These are phyloP conservation scores for Nasonia longicornis DNA, from an alignment of 1,140 invertebrate genomes.

Conservation along the genomic window DNA sequence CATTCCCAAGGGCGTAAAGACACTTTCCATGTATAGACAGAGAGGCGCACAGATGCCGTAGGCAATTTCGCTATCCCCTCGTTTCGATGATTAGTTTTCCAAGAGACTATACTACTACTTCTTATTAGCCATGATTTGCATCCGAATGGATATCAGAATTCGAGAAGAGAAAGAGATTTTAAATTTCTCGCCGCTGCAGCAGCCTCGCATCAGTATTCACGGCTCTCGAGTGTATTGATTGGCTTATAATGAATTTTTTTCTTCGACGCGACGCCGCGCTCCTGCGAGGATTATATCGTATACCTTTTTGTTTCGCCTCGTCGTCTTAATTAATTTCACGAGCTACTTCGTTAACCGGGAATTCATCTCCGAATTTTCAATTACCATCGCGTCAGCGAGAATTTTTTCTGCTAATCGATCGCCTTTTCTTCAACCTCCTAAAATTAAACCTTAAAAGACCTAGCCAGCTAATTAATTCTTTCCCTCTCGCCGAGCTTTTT, in stretches of 20 bases:
- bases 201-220: not conserved
- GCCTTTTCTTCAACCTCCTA: not conserved
- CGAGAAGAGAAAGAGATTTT: not conserved
- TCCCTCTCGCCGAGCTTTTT: not conserved
- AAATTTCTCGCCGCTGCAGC: not conserved
- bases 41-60: not conserved
- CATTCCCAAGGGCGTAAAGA: not conserved
- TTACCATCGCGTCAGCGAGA: no score
- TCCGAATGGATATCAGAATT: constrained; percentile 11
- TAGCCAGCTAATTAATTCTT: not conserved
- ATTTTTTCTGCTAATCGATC: not conserved
- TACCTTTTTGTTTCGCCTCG: not conserved
- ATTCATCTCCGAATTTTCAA: not conserved
- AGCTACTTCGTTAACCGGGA: no score
- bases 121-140: constrained; percentile 32
- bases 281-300: not conserved
- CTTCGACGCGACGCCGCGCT: not conserved
- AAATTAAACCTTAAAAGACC: not conserved
- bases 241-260: constrained; percentile 28
- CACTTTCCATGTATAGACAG: not conserved
- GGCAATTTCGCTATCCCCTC: constrained; percentile 2
- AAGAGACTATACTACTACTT: not conserved
- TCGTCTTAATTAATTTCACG: constrained; percentile 7
- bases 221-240: constrained; percentile 11
- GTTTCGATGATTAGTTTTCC: constrained; percentile 14